Percentiles rank a stretch among this genome's conserved stretches.
Evolutionary conservation across 2,888 invertebrate species (phyloP).

Genomic region (Perizoma flavofasciatum): DNA sequence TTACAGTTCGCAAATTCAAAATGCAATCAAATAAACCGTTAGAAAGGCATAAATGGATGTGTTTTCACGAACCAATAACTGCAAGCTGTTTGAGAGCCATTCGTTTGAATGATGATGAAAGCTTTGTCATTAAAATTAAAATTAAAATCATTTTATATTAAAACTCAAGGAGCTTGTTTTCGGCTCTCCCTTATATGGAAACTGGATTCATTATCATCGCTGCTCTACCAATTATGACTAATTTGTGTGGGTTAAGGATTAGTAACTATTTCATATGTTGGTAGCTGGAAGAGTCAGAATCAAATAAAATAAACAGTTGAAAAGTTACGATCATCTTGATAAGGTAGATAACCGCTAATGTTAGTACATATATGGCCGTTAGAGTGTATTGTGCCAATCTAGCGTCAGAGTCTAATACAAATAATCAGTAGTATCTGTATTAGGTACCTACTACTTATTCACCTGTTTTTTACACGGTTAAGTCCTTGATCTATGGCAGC

Average conservation of each 20-base stretch:
- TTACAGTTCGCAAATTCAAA: slow-evolving; percentile 32
- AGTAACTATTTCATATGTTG: slow-evolving; percentile 40
- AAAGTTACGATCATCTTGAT: slow-evolving; percentile 12
- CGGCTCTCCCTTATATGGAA: slow-evolving; percentile 57
- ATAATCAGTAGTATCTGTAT: not conserved
- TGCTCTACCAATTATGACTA: slow-evolving; percentile 60
- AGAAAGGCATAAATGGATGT: slow-evolving; percentile 32
- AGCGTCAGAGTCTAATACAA: not conserved
- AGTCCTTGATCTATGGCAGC: slow-evolving; percentile 67
- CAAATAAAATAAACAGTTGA: slow-evolving; percentile 17
- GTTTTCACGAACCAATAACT: slow-evolving; percentile 33
- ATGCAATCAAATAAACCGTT: slow-evolving; percentile 38
- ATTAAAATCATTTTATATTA: slow-evolving; percentile 27
- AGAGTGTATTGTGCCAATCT: too few species aligned
- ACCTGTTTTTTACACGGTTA: slow-evolving; percentile 10
- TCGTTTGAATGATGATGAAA: slow-evolving; percentile 26
- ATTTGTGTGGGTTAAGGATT: slow-evolving; percentile 63
- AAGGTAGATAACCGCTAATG: slow-evolving; percentile 3
- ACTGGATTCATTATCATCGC: slow-evolving; percentile 59
- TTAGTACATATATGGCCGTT: not conserved
- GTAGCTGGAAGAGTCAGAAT: slow-evolving; percentile 27
- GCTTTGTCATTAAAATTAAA: slow-evolving; percentile 17
- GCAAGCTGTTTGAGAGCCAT: slow-evolving; percentile 27
- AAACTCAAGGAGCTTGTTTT: slow-evolving; percentile 39
- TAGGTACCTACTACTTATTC: too few species aligned